These are phyloP conservation scores for Drosophila atroscutellata DNA, from an alignment of 2,888 invertebrate genomes.

Conservation along the genomic window DNA sequence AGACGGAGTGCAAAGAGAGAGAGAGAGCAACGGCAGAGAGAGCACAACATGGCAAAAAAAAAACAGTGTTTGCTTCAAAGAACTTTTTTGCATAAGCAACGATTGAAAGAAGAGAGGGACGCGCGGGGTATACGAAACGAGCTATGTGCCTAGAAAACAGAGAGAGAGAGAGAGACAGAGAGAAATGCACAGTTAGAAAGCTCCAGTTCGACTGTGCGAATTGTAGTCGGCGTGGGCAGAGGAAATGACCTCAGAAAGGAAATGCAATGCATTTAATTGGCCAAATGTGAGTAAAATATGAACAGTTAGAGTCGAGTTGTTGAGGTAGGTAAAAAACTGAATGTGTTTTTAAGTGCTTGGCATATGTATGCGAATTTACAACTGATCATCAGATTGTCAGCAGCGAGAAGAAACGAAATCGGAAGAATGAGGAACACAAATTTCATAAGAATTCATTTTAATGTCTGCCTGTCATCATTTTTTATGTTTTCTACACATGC, in stretches of 20 bases:
- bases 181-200: constrained; percentile 57
- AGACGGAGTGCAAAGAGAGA: constrained; percentile 12
- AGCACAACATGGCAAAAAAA: constrained; percentile 34
- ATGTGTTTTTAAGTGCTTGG: not conserved
- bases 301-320: constrained; percentile 9
- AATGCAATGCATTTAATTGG: constrained; percentile 78
- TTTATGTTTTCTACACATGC: not conserved
- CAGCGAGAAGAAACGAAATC: not conserved
- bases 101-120: constrained; percentile 16
- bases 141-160: constrained; percentile 50
- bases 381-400: not conserved
- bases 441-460: not conserved
- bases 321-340: not conserved
- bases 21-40: constrained; percentile 1
- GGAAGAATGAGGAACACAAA: not conserved
- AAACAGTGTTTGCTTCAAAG: constrained; percentile 46
- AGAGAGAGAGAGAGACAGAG: not conserved
- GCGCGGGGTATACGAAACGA: constrained; percentile 7
- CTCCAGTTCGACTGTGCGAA: constrained; percentile 32
- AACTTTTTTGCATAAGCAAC: constrained; percentile 38
- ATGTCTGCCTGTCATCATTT: not conserved
- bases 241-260: constrained; percentile 77
- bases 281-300: constrained; percentile 53
- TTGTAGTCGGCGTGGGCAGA: constrained; percentile 52
- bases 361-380: not conserved